Percentiles rank a stretch among this genome's conserved stretches.
These are phyloP conservation scores for Stomatorhinus ivindoensis DNA, from an alignment of 2,113 vertebrate genomes.

Conservation along the genomic window DNA sequence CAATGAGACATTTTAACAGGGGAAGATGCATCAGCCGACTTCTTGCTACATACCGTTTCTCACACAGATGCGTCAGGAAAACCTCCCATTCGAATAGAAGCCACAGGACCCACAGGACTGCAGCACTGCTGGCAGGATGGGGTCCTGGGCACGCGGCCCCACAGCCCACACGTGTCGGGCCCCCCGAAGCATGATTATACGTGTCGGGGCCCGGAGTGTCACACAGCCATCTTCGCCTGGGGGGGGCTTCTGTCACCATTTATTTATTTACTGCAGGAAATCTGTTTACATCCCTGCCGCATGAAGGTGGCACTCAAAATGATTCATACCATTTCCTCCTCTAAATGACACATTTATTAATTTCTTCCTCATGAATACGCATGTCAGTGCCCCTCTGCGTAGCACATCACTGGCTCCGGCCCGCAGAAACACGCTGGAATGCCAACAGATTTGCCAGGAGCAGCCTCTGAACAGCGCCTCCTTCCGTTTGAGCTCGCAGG, in stretches of 20 bases:
- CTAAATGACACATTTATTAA: constrained; percentile 13
- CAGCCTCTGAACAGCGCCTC: neutral
- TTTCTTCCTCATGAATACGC: neutral
- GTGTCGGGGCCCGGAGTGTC: neutral
- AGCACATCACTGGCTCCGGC: neutral
- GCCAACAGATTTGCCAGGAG: neutral
- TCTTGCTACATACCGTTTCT: neutral
- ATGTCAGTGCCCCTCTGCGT: neutral
- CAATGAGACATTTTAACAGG: neutral
- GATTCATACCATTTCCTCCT: constrained; percentile 6
- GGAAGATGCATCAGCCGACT: neutral
- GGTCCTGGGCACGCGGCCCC: neutral
- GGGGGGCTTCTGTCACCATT: neutral
- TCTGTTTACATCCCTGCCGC: constrained; percentile 13
- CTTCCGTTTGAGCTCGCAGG: neutral
- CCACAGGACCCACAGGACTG: too few species aligned
- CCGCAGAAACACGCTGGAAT: neutral
- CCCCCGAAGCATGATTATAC: neutral
- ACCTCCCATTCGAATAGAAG: neutral
- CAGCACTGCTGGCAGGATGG: neutral
- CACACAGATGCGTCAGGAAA: neutral
- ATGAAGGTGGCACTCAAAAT: constrained; percentile 16
- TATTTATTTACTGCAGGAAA: constrained; percentile 21
- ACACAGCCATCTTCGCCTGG: neutral
- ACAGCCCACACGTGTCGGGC: neutral